phyloP scores from a whole-genome alignment of 1,140 invertebrate genomes.

The Octopus bimaculoides region DNA sequence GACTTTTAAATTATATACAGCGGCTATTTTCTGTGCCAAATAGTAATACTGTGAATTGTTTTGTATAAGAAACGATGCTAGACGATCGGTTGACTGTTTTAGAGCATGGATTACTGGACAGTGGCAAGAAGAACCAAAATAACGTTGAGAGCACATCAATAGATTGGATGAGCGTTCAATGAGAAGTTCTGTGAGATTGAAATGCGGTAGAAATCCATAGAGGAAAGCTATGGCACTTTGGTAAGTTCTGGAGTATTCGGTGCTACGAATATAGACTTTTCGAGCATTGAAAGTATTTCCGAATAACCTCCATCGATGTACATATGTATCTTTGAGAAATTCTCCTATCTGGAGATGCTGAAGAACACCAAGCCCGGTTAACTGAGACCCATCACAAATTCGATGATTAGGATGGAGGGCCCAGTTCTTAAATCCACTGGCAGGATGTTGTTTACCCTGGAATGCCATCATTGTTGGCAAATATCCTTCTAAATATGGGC shows the following conservation, averaged over 20 bases:
- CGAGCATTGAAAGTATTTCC: constrained; percentile 58
- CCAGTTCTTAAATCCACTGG: constrained; percentile 78
- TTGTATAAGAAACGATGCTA: constrained; percentile 28
- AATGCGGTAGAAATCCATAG: constrained; percentile 71
- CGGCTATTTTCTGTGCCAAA: constrained; percentile 22
- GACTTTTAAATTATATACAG: constrained; percentile 23
- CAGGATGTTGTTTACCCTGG: constrained; percentile 44
- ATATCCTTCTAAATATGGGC: constrained; percentile 26
- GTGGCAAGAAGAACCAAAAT: constrained; percentile 68
- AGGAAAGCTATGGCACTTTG: constrained; percentile 82
- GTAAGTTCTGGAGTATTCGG: constrained; percentile 81
- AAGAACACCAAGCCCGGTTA: constrained; percentile 69
- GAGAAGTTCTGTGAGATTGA: constrained; percentile 59
- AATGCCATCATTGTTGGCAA: constrained; percentile 25
- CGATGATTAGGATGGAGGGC: constrained; percentile 67
- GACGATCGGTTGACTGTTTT: constrained; percentile 27
- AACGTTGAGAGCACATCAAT: constrained; percentile 36
- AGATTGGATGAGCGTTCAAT: constrained; percentile 51
- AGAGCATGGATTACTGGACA: constrained; percentile 58
- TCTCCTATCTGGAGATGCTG: constrained; percentile 78
- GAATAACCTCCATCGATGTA: constrained; percentile 61
- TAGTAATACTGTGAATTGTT: constrained; percentile 17
- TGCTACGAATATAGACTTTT: constrained; percentile 75
- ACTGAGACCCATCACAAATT: constrained; percentile 68
- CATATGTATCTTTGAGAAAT: constrained; percentile 71